Evolutionary conservation across 2,888 invertebrate genomes (phyloP).

Genomic region (Diploptera punctata): DNA sequence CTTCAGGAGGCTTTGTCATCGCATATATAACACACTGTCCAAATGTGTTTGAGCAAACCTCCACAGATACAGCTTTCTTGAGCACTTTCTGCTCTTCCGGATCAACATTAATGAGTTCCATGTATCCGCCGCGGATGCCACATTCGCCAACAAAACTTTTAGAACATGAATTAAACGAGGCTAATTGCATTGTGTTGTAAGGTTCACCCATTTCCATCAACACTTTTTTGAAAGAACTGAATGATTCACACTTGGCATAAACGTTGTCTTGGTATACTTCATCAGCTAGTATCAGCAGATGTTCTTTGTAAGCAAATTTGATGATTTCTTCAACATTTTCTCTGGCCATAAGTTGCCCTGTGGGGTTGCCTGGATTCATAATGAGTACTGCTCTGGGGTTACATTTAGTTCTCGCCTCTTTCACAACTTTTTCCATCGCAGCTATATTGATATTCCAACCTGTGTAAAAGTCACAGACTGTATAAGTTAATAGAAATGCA

Average conservation of each 20-base stretch:
- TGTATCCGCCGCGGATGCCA: constrained; percentile 94
- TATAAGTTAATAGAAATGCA: too few species aligned
- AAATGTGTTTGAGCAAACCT: constrained; percentile 90
- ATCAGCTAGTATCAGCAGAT: constrained; percentile 88
- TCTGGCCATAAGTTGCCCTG: constrained; percentile 84
- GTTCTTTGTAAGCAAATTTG: constrained; percentile 87
- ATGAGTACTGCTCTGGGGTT: constrained; percentile 87
- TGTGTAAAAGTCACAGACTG: too few species aligned
- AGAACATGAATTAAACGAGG: constrained; percentile 95
- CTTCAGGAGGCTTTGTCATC: too few species aligned
- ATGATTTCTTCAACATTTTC: constrained; percentile 91
- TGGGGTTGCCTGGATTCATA: constrained; percentile 99
- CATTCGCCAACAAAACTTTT: constrained; percentile 98
- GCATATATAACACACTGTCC: too few species aligned
- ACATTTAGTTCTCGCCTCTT: constrained; percentile 66
- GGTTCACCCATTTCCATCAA: constrained; percentile 90
- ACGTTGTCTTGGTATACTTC: constrained; percentile 98
- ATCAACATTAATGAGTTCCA: constrained; percentile 89
- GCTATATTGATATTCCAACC: constrained; percentile 82
- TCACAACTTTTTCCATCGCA: constrained; percentile 80
- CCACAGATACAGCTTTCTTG: constrained; percentile 90
- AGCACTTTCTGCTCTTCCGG: constrained; percentile 81
- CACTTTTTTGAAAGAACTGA: constrained; percentile 95
- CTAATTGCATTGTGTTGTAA: constrained; percentile 82
- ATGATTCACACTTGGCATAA: constrained; percentile 85